These are phyloP conservation scores for Macrotrachela quadricornifera DNA, from an alignment of 1,140 invertebrate genomes.

Conservation along the genomic window DNA sequence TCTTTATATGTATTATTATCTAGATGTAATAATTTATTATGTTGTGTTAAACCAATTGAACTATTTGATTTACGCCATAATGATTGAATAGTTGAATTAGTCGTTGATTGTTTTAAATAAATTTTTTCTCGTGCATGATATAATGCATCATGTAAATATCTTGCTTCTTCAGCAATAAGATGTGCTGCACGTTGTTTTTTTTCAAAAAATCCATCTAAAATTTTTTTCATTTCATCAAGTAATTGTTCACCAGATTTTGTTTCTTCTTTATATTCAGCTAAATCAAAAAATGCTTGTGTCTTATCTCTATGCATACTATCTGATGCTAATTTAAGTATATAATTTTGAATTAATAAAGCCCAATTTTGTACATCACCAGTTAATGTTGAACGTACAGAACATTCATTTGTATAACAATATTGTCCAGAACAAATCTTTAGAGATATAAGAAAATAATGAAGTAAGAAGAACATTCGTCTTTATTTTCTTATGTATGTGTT, in stretches of 20 bases:
- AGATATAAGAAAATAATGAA: background rate
- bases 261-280: slow-evolving; percentile 27
- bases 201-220: slow-evolving; percentile 24
- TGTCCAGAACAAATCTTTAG: background rate
- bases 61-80: too few relatives aligned
- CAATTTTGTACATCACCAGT: slow-evolving; percentile 33
- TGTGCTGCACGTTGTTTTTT: slow-evolving; percentile 26
- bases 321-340: slow-evolving; percentile 31
- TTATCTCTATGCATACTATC: slow-evolving; percentile 29
- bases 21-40: background rate
- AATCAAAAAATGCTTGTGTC: slow-evolving; percentile 27
- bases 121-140: too few relatives aligned
- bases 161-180: slow-evolving; percentile 11
- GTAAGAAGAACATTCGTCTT: background rate
- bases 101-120: too few relatives aligned
- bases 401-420: background rate
- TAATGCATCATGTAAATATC: too few relatives aligned
- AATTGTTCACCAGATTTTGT: slow-evolving; percentile 25
- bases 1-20: slow-evolving; percentile 20
- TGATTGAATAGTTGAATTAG: too few relatives aligned
- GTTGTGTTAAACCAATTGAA: background rate
- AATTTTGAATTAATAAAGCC: slow-evolving; percentile 32
- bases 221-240: slow-evolving; percentile 21
- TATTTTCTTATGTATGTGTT: background rate
- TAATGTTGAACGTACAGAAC: slow-evolving; percentile 15